These are phyloP conservation scores for Theristus sp. DNA, from an alignment of 2,888 invertebrate species.

Conservation along the genomic window DNA sequence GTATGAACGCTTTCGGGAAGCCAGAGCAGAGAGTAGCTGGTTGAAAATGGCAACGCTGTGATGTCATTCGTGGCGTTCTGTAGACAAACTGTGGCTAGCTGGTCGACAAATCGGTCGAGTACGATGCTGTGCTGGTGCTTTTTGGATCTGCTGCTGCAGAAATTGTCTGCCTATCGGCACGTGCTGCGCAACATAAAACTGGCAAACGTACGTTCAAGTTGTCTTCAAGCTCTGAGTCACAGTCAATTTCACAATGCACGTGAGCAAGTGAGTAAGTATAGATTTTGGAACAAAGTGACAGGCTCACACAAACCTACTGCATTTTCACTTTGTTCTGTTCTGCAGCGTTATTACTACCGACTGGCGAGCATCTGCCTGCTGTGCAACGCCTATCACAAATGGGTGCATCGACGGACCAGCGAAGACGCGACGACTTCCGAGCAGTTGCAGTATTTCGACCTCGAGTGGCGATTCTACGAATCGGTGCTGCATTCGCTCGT, in stretches of 20 bases:
- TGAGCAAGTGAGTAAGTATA: background rate
- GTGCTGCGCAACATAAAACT: conserved; percentile 59
- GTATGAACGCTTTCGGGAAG: too few species aligned
- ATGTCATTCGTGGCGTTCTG: conserved; percentile 19
- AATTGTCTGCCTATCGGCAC: conserved; percentile 63
- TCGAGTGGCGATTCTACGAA: conserved; percentile 29
- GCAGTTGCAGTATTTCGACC: conserved; percentile 21
- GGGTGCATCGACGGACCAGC: too few species aligned
- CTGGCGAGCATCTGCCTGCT: conserved; percentile 54
- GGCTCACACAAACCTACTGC: too few species aligned
- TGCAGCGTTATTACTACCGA: conserved; percentile 5
- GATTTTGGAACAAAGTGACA: background rate
- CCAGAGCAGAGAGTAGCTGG: too few species aligned
- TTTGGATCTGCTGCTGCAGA: conserved; percentile 64
- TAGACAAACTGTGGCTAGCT: conserved; percentile 53
- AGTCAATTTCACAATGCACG: too few species aligned
- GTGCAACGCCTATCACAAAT: conserved; percentile 51
- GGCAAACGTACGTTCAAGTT: too few species aligned
- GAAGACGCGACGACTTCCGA: conserved; percentile 10
- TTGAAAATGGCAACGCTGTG: background rate
- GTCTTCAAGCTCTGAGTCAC: background rate
- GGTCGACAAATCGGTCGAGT: conserved; percentile 77
- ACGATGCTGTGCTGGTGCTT: conserved; percentile 65
- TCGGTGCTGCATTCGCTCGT: conserved; percentile 9
- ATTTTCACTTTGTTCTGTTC: too few species aligned